Conservation (phyloP, 1,140 invertebrate species). For the Conus betulinus region DNA sequence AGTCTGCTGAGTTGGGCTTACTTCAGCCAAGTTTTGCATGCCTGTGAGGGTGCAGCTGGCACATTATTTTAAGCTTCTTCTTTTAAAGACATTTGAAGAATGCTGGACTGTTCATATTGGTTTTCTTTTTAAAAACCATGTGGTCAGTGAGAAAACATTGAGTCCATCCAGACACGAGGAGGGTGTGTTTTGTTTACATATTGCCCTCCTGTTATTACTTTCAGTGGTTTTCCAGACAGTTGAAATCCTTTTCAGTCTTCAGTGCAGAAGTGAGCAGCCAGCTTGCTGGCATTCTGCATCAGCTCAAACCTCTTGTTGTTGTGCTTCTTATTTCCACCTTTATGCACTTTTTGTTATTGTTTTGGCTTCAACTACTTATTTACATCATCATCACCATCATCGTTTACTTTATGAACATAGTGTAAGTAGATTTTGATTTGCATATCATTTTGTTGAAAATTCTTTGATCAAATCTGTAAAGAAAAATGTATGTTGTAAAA, state of each 20-base stretch:
- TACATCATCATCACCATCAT: too few species aligned
- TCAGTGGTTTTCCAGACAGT: background rate
- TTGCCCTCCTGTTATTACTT: background rate
- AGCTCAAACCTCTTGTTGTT: background rate
- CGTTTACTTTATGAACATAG: background rate
- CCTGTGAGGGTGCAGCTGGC: background rate
- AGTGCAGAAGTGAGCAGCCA: background rate
- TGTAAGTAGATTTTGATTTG: background rate
- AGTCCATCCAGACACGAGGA: background rate
- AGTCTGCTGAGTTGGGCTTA: background rate
- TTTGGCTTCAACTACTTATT: too few species aligned
- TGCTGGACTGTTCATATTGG: background rate
- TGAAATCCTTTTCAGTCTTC: background rate
- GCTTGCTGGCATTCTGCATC: background rate
- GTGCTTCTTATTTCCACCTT: too few species aligned
- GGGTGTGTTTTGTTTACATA: background rate
- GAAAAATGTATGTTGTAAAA: background rate
- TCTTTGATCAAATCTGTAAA: too few species aligned
- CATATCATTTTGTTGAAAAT: background rate
- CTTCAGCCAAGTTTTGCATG: background rate
- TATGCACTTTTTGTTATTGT: too few species aligned
- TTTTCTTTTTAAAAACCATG: too few species aligned
- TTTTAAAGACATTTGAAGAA: background rate
- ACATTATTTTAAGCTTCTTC: background rate
- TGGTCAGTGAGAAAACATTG: background rate